A percentile compares a stretch with the other conserved stretches of the same genome.
Evolutionary conservation across 2,797 vertebrate genomes (phyloP).

Genomic region (Pseudochromis fuscus): DNA sequence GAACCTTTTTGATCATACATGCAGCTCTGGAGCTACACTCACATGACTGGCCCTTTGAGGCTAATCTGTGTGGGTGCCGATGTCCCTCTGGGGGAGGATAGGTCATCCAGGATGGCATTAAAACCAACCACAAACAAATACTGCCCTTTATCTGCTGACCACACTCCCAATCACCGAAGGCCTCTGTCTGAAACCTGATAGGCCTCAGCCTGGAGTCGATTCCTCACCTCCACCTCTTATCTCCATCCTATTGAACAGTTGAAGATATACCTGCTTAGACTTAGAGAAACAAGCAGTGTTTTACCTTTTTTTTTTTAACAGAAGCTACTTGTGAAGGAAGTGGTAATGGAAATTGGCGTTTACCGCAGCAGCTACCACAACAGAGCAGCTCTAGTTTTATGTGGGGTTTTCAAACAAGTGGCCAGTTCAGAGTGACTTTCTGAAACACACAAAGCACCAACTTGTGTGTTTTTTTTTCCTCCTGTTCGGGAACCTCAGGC

Average conservation of each 20-base stretch:
- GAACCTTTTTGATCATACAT: conserved; percentile 51
- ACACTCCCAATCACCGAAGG: conserved; percentile 60
- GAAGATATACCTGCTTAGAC: background rate
- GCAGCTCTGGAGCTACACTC: conserved; percentile 31
- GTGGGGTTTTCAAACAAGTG: conserved; percentile 32
- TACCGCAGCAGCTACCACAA: conserved; percentile 23
- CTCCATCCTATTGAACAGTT: conserved; percentile 13
- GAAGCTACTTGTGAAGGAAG: background rate
- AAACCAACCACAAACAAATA: conserved; percentile 78
- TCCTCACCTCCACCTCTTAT: conserved; percentile 21
- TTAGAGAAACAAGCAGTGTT: background rate
- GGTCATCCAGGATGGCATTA: conserved; percentile 67
- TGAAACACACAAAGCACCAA: conserved; percentile 6
- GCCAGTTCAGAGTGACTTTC: conserved; percentile 1
- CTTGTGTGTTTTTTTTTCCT: conserved; percentile 33
- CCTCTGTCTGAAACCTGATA: conserved; percentile 63
- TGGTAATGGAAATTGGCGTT: background rate
- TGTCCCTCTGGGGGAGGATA: conserved; percentile 51
- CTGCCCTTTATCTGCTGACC: conserved; percentile 74
- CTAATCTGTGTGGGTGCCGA: conserved; percentile 56
- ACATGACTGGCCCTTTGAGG: conserved; percentile 64
- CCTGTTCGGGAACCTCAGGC: conserved; percentile 12
- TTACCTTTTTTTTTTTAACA: background rate
- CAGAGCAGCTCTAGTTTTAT: conserved; percentile 11
- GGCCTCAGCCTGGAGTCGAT: conserved; percentile 3